Base-by-base conservation (phyloP, 2,797 vertebrate genomes). In the Periophthalmus magnuspinnatus region DNA sequence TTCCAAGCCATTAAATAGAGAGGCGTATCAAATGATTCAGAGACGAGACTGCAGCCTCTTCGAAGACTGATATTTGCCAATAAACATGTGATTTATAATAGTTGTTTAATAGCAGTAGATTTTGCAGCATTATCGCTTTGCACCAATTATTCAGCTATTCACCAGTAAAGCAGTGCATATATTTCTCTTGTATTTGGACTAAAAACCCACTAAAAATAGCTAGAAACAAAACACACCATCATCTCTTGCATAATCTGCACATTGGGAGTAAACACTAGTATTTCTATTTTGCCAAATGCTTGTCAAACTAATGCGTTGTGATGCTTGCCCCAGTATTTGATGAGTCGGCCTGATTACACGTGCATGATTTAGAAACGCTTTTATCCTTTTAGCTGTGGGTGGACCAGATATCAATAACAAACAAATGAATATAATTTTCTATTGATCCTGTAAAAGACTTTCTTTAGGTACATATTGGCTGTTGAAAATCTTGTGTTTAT, bases 371-470 rank as follows among this genome's bases (percentile, higher is more conserved):
- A 70, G 55, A 75, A 38, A 17, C 63, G 19, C 75, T 75, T 22
- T 33, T 58, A 70, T 63, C 5, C 45, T 28, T 65, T 47, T 74
- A 56, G 76, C 52, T 36, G 1, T 68, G 66, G 59, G 56, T 68
- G 74, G 66, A 69, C 64, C 11, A 74, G 71, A 77, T 56, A 68
- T 78, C 76, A 79, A 72, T 76, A 72, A 4, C 22, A 22, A 70
- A 47, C 38, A 60, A 59, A 61, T 62, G 71, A 70, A 50, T 65
- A 67, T 71, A 69, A 57, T 65, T 36, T 65, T 41, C 28, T 48
- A 72, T 83, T 32, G 79, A 83, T 79, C 67, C n/a, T n/a, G 6
- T n/a, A 50, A 48, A 47, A 33, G 17, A 63, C 47, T 62, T 62
- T 28, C 13, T 41, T 21, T 38, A 34, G 32, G 61, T 22, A 72